Evolutionary conservation across 2,797 vertebrate genomes (phyloP), one percentile per base, ranked within the genome.

Genomic region (Rhynchonycteris naso): DNA sequence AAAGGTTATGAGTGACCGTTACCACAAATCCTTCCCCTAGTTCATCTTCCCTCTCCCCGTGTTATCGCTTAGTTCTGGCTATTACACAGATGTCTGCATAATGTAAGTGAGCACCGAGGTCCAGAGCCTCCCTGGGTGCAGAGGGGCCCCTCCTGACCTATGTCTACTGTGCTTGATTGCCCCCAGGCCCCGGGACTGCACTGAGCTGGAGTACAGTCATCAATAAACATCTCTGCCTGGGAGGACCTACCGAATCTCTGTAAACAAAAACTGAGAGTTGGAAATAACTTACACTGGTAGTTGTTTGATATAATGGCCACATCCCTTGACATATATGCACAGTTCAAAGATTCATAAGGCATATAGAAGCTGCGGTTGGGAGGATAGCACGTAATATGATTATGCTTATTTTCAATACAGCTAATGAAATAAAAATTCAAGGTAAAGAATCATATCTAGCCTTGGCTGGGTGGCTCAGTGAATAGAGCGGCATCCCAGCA

Each of bases 381-480:
- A 88, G 22, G 26, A 16, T 47, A 47, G 56, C 10, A 7, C 50
- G 1, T 78, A 56, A 72, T 50, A 26, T 52, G 22, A 76, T 68
- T 89, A 56, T 79, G 84, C 38, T 79, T 18, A 63, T 81, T 72
- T 91, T 80, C 86, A 86, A 28, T 19, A 81, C 8, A 81, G 19
- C 16, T 52, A 68, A 88, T 92, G 84, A 76, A 81, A 65, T 4
- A 81, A 63, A 66, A 90, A 87, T 82, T 92, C 58, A 88, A 72
- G 72, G 96, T 59, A 80, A 94, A 92, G n/a, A 95, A 78, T 38
- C 26, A 7, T 52, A 58, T 56, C 50, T 61, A 74, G 43, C 43
- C 43, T 43, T 43, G 43, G 43, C 43, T 43, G 43, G 43, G 43
- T 43, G 43, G 43, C 43, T 43, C 43, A 43, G 43, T 43, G 43